Evolutionary conservation across 2,113 vertebrate species (phyloP).

Genomic region (Paratilapia polleni): DNA sequence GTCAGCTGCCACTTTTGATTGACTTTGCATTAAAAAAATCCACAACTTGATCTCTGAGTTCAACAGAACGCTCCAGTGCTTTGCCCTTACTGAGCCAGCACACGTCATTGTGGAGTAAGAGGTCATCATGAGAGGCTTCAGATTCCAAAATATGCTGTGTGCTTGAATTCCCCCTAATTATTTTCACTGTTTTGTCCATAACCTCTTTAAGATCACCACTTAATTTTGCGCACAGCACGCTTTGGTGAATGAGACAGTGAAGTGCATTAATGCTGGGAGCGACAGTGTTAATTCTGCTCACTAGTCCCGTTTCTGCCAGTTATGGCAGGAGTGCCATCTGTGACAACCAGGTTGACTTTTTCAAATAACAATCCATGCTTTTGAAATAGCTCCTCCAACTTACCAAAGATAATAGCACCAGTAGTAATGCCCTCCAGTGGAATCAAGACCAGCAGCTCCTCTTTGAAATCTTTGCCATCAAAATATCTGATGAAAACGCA

Average conservation of each 20-base stretch:
- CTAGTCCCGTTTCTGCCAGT: neutral
- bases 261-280: neutral
- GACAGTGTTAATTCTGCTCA: neutral
- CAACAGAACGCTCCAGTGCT: neutral
- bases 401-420: neutral
- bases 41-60: neutral
- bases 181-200: conserved; percentile 8
- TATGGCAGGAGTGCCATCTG: neutral
- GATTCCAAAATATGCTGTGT: neutral
- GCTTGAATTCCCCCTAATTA: neutral
- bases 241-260: neutral
- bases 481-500: neutral
- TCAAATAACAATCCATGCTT: neutral
- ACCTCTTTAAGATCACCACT: neutral
- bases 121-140: neutral
- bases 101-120: neutral
- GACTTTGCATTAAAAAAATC: neutral
- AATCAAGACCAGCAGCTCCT: neutral
- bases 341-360: neutral
- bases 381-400: neutral
- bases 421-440: neutral
- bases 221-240: neutral
- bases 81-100: neutral
- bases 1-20: neutral
- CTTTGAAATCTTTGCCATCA: neutral